phyloP scores from a whole-genome alignment of 1,140 invertebrate species.

The Probaryconus sp. region DNA sequence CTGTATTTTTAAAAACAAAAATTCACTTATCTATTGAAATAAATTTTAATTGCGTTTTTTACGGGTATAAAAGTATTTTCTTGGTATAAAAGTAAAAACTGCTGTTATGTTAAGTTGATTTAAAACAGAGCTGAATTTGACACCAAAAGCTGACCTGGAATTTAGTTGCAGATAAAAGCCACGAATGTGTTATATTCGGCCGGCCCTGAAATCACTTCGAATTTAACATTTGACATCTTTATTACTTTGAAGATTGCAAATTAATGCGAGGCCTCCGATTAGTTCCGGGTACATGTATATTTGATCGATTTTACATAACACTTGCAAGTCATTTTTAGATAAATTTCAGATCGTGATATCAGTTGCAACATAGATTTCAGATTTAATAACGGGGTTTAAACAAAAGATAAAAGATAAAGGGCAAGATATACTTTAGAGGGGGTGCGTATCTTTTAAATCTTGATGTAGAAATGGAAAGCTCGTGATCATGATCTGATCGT shows the following conservation, averaged over 20 bases:
- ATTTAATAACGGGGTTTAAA: constrained; percentile 52
- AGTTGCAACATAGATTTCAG: constrained; percentile 20
- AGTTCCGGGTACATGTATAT: constrained; percentile 31
- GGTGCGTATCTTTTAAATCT: constrained; percentile 52
- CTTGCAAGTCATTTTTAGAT: constrained; percentile 43
- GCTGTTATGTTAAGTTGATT: constrained; percentile 16
- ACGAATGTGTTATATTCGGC: too few relatives aligned
- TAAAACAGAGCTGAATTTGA: constrained; percentile 51
- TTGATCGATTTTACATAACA: constrained; percentile 35
- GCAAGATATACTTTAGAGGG: constrained; percentile 47
- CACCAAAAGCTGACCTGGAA: constrained; percentile 56
- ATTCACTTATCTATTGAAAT: too few relatives aligned
- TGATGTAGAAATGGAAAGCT: constrained; percentile 53
- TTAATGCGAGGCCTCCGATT: constrained; percentile 26
- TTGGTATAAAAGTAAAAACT: constrained; percentile 22
- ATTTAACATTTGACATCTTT: constrained; percentile 35
- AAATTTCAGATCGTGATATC: constrained; percentile 27
- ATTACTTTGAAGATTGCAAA: constrained; percentile 13
- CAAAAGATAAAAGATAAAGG: constrained; percentile 37
- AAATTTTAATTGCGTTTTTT: too few relatives aligned
- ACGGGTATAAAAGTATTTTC: too few relatives aligned
- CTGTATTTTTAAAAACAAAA: too few relatives aligned
- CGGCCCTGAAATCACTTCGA: constrained; percentile 6
- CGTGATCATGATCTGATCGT: constrained; percentile 27
- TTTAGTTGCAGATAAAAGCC: constrained; percentile 42